Conservation (phyloP, 2,113 vertebrate genomes). For the Dipodomys spectabilis region DNA sequence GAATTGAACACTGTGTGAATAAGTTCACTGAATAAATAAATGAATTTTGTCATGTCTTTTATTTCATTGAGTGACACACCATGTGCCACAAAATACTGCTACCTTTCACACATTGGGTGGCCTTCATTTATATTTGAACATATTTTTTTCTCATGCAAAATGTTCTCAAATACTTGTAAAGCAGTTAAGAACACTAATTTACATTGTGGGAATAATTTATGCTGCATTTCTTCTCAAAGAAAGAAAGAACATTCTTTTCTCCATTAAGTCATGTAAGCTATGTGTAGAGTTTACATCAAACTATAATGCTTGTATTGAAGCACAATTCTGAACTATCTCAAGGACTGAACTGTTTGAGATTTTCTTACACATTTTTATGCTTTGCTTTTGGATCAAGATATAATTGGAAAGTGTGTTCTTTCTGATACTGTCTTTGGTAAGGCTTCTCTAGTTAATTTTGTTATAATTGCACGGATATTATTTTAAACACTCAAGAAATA, state of each 20-base stretch:
- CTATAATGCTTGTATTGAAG: conserved; percentile 16
- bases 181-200: conserved; percentile 58
- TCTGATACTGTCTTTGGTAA: background rate
- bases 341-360: background rate
- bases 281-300: background rate
- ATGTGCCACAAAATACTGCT: conserved; percentile 43
- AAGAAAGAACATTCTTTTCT: conserved; percentile 14
- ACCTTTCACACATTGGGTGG: conserved; percentile 41
- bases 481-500: conserved; percentile 8
- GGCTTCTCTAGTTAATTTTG: background rate
- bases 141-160: conserved; percentile 56
- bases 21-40: conserved; percentile 54
- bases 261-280: background rate
- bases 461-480: background rate
- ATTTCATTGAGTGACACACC: conserved; percentile 47
- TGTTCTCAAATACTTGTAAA: conserved; percentile 53
- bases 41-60: conserved; percentile 25
- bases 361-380: background rate
- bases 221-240: conserved; percentile 39
- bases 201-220: conserved; percentile 48
- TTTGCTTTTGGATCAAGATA: background rate
- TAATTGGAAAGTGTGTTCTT: background rate
- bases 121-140: conserved; percentile 61
- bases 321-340: background rate
- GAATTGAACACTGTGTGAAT: conserved; percentile 42